Conservation (phyloP, 2,797 vertebrate species). For the Falco concolor region DNA sequence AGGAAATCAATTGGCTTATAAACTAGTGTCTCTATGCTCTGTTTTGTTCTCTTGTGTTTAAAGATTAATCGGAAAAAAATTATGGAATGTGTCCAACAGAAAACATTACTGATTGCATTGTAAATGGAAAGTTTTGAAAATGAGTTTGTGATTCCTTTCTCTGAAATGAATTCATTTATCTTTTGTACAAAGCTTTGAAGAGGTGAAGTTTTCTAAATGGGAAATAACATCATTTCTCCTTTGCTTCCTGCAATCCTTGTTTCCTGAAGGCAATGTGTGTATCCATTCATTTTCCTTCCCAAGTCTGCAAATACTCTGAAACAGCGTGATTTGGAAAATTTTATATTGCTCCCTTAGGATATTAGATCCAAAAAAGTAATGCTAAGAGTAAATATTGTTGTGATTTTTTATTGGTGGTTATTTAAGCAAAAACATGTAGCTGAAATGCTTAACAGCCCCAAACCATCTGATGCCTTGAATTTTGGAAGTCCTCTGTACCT, state of each 20-base stretch:
- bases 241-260: not conserved
- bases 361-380: not conserved
- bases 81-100: not conserved
- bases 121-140: not conserved
- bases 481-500: not conserved
- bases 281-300: not conserved
- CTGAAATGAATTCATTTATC: not conserved
- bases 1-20: not conserved
- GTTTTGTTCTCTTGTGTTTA: not conserved
- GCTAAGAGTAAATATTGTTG: not conserved
- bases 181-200: not conserved
- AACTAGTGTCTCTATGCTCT: conserved; percentile 21
- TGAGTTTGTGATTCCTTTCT: not conserved
- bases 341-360: not conserved
- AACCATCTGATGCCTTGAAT: not conserved
- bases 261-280: not conserved
- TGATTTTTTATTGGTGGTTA: not conserved
- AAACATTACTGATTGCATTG: not conserved
- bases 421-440: not conserved
- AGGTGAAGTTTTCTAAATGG: not conserved
- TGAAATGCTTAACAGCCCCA: not conserved
- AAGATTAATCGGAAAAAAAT: not conserved
- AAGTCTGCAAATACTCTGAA: not conserved
- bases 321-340: not conserved
- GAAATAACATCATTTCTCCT: not conserved